Base-by-base conservation (phyloP, 1,140 invertebrate species). In the Colletes gigas region DNA sequence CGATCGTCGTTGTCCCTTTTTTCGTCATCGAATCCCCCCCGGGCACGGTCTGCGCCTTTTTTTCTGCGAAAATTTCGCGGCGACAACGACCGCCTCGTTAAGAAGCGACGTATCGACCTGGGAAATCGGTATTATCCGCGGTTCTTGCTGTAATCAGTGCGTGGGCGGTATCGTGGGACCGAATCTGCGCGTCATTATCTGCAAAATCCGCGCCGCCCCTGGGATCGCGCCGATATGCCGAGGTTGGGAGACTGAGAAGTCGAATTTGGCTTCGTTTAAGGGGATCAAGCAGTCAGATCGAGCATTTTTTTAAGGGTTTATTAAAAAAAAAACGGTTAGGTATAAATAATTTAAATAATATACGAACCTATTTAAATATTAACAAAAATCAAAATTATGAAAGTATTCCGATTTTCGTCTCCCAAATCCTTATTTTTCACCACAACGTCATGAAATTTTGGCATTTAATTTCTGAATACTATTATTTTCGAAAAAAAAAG, bases 91-190 rank as follows among this genome's bases (percentile, higher is more conserved):
- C 67, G 59, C 50, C 59, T 86, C 84, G 69, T 86, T 85, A 86
- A 85, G 68, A 57, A 80, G 60, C 70, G 70, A 69, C 70, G 81
- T 66, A 73, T 86, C 84, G 73, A 69, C 84, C 57, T 75, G 84
- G 85, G 85, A 83, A 87, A 87, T 87, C 77, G 78, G 74, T 68
- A 73, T 83, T 81, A 80, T 68, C 74, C 74, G 39, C 75, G 67
- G 78, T 82, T 87, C 82, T 86, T 84, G 67, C 47, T 8, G 86
- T 86, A 86, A 87, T 87, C 85, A 86, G 84, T 78, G 82, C 74
- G 55, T 81, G 74, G 30, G 77, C 55, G 75, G 78, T 76, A 66
- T 84, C 84, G 70, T 72, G 84, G 85, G 86, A 87, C 71, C 85
- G 72, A 84, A 87, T 82, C 78, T 81, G 39, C 60, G 70, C 30